These are phyloP conservation scores for Sander lucioperca DNA, from an alignment of 2,113 vertebrate genomes.

Conservation along the genomic window DNA sequence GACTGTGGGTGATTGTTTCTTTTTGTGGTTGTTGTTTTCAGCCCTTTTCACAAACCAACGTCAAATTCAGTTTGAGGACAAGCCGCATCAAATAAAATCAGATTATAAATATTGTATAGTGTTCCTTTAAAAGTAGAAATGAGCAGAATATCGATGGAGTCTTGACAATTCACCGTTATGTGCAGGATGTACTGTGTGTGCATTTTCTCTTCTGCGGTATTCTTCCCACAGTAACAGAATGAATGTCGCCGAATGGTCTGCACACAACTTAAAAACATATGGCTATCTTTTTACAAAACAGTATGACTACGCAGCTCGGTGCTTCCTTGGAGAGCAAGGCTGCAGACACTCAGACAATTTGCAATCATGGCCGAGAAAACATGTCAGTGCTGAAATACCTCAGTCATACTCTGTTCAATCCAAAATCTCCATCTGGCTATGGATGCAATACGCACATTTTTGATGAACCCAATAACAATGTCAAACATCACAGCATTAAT, in stretches of 20 bases:
- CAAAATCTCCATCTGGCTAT: conserved; percentile 15
- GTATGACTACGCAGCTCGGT: conserved; percentile 34
- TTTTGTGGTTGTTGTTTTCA: neutral
- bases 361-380: conserved; percentile 57
- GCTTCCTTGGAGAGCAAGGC: conserved; percentile 49
- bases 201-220: neutral
- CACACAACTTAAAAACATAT: conserved; percentile 38
- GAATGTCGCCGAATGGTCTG: conserved; percentile 12
- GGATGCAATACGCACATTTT: neutral
- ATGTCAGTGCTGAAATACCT: conserved; percentile 43
- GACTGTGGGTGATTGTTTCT: neutral
- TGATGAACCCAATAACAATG: conserved; percentile 15
- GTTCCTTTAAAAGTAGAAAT: conserved; percentile 49
- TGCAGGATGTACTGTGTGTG: conserved; percentile 10
- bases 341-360: conserved; percentile 59
- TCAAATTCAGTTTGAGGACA: conserved; percentile 19
- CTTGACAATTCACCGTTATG: conserved; percentile 5
- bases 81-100: conserved; percentile 27
- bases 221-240: neutral
- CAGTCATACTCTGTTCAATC: conserved; percentile 16
- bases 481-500: conserved; percentile 26
- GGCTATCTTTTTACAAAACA: conserved; percentile 24
- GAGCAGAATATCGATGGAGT: conserved; percentile 50
- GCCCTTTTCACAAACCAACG: conserved; percentile 9
- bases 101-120: conserved; percentile 53